These are phyloP conservation scores for Sebastes diploproa DNA, from an alignment of 2,797 vertebrate genomes.

Conservation along the genomic window DNA sequence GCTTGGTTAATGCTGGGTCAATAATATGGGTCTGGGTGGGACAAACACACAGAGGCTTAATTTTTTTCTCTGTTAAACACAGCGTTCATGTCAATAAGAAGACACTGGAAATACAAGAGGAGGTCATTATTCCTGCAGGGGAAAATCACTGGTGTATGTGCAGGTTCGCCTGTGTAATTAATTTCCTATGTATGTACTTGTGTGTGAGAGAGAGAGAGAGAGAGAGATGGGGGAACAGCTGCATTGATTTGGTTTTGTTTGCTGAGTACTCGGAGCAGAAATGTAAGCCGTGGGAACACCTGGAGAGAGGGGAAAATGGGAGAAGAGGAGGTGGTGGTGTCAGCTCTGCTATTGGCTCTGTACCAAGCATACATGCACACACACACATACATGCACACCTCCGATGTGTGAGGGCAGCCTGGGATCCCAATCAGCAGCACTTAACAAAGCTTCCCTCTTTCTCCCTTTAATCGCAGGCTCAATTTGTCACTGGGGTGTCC, in stretches of 20 bases:
- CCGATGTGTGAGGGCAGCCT: slow-evolving; percentile 69
- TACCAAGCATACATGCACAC: slow-evolving; percentile 54
- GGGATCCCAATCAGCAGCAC: slow-evolving; percentile 79
- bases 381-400: slow-evolving; percentile 50
- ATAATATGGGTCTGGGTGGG: slow-evolving; percentile 58
- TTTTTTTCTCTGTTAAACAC: slow-evolving; percentile 59
- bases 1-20: slow-evolving; percentile 72
- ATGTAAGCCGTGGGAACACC: slow-evolving; percentile 80
- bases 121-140: slow-evolving; percentile 57
- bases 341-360: slow-evolving; percentile 66
- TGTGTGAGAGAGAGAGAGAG: not conserved
- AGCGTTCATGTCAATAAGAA: slow-evolving; percentile 52
- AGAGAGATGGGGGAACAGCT: slow-evolving; percentile 62
- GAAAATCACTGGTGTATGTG: slow-evolving; percentile 34
- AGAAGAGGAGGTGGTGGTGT: slow-evolving; percentile 64
- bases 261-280: slow-evolving; percentile 73
- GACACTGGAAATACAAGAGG: slow-evolving; percentile 47
- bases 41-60: slow-evolving; percentile 47
- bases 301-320: slow-evolving; percentile 72
- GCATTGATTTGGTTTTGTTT: slow-evolving; percentile 80
- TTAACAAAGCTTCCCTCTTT: slow-evolving; percentile 81
- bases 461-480: slow-evolving; percentile 80
- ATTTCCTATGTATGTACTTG: slow-evolving; percentile 19
- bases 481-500: slow-evolving; percentile 85
- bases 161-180: slow-evolving; percentile 22